These are phyloP conservation scores for Enteromius radiatus DNA, from an alignment of 2,797 vertebrate species.

Conservation along the genomic window DNA sequence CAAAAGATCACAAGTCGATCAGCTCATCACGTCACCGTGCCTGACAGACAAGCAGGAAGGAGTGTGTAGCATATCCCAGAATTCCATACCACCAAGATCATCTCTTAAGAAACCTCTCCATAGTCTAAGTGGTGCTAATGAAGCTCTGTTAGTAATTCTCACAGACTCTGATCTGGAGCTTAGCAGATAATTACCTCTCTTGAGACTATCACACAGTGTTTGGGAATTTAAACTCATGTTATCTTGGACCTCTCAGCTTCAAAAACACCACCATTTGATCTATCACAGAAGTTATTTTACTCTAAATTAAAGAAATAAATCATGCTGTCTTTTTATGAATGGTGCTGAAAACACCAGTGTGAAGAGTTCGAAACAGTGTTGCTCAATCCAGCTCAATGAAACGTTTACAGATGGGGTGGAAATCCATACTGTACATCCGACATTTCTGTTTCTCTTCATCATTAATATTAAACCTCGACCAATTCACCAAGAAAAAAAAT, in stretches of 20 bases:
- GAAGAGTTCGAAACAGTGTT: conserved; percentile 14
- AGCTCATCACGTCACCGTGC: background rate
- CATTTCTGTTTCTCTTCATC: background rate
- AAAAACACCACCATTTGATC: conserved; percentile 7
- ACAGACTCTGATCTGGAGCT: conserved; percentile 27
- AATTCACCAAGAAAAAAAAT: background rate
- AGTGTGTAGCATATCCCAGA: background rate
- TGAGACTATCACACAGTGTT: conserved; percentile 5
- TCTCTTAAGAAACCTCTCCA: conserved; percentile 2
- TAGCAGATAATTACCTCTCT: conserved; percentile 42
- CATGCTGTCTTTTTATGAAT: background rate
- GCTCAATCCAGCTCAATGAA: background rate
- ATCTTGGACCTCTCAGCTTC: background rate
- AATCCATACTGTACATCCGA: conserved; percentile 1
- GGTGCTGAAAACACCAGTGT: conserved; percentile 7
- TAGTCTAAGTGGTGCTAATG: conserved; percentile 4
- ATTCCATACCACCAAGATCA: background rate
- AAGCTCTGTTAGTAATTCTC: conserved; percentile 33
- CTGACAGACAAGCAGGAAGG: conserved; percentile 9
- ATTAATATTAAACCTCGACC: background rate
- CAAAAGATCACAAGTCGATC: conserved; percentile 6
- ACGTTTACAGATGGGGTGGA: background rate
- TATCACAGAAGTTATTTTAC: conserved; percentile 10
- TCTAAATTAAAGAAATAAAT: background rate
- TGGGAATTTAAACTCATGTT: conserved; percentile 13